These are phyloP conservation scores for Pemphredon lugubris DNA, from an alignment of 2,888 invertebrate species.

Conservation along the genomic window DNA sequence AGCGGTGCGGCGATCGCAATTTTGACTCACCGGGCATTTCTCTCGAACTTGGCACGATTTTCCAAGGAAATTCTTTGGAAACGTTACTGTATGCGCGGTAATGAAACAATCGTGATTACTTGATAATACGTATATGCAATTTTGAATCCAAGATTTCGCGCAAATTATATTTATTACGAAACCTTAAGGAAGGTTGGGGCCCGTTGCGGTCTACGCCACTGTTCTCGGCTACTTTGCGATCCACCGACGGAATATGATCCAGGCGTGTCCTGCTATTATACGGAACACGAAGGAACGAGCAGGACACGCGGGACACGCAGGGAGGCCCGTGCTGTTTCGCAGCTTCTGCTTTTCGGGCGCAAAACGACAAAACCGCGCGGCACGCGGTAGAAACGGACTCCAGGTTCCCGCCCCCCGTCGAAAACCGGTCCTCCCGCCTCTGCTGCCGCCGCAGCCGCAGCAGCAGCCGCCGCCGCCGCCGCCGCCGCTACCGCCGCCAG, in stretches of 20 bases:
- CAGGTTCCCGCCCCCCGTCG: constrained; percentile 59
- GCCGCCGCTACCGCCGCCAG: constrained; percentile 51
- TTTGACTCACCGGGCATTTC: no score
- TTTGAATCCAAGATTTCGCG: background rate
- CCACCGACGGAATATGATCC: constrained; percentile 11
- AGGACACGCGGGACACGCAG: background rate
- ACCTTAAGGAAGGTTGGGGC: no score
- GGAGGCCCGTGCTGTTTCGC: constrained; percentile 44
- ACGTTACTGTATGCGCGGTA: no score
- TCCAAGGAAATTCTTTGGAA: no score
- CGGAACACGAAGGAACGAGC: constrained; percentile 11
- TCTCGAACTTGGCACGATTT: no score
- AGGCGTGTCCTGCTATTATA: constrained; percentile 30
- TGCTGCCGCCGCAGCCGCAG: no score
- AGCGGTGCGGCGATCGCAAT: no score
- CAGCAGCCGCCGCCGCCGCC: no score
- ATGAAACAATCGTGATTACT: no score
- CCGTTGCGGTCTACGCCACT: constrained; percentile 14
- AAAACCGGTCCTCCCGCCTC: constrained; percentile 69
- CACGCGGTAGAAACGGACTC: constrained; percentile 61
- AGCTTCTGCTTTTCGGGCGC: constrained; percentile 53
- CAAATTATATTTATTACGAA: background rate
- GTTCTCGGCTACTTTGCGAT: constrained; percentile 2
- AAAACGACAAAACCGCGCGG: constrained; percentile 57
- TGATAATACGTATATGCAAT: no score